Evolutionary conservation across 2,888 invertebrate species (phyloP), one percentile per base, ranked within the genome.

Genomic region (Poecilobothrus nobilitatus): DNA sequence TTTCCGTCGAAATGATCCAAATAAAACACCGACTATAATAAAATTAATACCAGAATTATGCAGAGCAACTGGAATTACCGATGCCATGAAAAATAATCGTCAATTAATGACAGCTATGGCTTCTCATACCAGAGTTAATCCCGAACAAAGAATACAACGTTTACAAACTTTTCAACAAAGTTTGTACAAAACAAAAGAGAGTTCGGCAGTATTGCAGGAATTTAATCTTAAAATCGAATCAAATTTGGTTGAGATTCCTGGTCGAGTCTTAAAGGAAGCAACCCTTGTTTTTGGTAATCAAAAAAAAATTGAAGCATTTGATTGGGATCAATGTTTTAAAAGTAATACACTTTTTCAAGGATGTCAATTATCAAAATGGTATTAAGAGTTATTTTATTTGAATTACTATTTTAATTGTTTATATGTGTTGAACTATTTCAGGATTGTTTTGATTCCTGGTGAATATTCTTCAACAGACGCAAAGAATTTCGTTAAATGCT

Each of bases 1-100:
- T 74, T 84, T 91, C n/a, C 86, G 91, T 68, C 2, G 20, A 5
- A 65, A 65, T 20, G 37, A 37, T 37, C 6, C 10, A 15, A n/a
- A n/a, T 53, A 9, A 18, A n/a, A 15, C 89, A 0, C 82, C 85
- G 0, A 88, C 89, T 71, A 78, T 86, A 0, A 86, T 95, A 9
- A 87, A 87, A 76, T 82, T 97, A 3, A 84, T 96, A 10, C 96
- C 96, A 0, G 94, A 95, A 81, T 80, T 96, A 65, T 93, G 94
- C 74, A 85, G 89, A 0, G 86, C 92, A 75, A 96, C 96, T 1
- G 96, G 95, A 0, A 79, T 94, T 0, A 88, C 88, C 0, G 91
- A 90, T 68, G 81, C 81, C 0, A 90, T 90, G 89, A 82, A 88
- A 15, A 77, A 77, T 5, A 83, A 89, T 76, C 89, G 88, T 76